Conservation (phyloP, 1,140 invertebrate species). For the Brachionus paranguensis region DNA sequence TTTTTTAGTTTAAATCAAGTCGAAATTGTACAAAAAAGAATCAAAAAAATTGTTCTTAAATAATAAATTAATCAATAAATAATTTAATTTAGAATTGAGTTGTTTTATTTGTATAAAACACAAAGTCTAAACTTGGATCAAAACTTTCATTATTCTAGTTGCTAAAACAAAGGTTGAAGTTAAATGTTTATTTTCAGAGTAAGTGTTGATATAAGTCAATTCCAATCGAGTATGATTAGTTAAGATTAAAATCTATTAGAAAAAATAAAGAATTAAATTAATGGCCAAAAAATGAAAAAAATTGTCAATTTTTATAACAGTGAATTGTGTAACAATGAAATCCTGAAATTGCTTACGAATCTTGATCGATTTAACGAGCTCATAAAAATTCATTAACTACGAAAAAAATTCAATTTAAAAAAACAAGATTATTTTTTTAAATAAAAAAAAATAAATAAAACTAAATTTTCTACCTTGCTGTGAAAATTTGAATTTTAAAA, state of each 20-base stretch:
- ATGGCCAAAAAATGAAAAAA: not conserved
- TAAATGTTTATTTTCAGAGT: not conserved
- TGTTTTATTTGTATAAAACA: not conserved
- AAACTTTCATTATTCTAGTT: not conserved
- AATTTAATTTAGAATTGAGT: not conserved
- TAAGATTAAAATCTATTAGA: not conserved
- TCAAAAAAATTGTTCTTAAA: not conserved
- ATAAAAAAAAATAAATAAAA: not conserved
- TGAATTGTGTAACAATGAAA: not conserved
- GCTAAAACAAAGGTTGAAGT: not conserved
- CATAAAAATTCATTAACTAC: not conserved
- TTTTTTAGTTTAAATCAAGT: not conserved
- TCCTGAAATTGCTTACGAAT: not conserved
- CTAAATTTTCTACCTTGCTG: not conserved
- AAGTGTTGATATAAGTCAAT: not conserved
- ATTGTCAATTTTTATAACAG: not conserved
- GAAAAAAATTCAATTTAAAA: not conserved
- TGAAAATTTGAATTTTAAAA: not conserved
- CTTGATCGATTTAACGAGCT: not conserved
- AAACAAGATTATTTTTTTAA: conserved; percentile 2
- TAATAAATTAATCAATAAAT: not conserved
- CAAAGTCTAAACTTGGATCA: not conserved
- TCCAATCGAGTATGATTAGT: not conserved
- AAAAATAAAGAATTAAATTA: not conserved
- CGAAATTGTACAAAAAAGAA: not conserved